These are phyloP conservation scores for Rhizoglyphus robini DNA, from an alignment of 1,140 invertebrate genomes.

Conservation along the genomic window DNA sequence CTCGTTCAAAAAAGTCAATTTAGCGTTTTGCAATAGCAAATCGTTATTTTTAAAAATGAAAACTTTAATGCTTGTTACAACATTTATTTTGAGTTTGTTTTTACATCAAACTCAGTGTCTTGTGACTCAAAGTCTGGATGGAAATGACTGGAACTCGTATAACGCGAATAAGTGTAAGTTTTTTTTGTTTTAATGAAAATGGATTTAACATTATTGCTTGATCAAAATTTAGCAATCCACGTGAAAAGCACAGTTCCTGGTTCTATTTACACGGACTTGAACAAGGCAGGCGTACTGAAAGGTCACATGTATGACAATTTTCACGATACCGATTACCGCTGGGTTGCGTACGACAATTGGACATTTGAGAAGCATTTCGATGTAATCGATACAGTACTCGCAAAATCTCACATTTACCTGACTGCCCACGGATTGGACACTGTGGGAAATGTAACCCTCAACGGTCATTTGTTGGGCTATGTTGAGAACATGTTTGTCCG, in stretches of 20 bases:
- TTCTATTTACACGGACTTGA: constrained; percentile 67
- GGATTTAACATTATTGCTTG: neutral
- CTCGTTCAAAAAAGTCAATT: too few relatives aligned
- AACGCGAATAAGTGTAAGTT: neutral
- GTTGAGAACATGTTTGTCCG: constrained; percentile 78
- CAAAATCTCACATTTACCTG: constrained; percentile 38
- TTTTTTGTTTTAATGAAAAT: neutral
- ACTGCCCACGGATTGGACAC: constrained; percentile 76
- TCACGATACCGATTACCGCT: constrained; percentile 67
- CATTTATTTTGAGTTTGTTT: too few relatives aligned
- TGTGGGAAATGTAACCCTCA: constrained; percentile 55
- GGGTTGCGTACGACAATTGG: constrained; percentile 65
- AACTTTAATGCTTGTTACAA: too few relatives aligned
- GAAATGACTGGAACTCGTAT: neutral
- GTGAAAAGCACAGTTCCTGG: constrained; percentile 50
- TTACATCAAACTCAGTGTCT: too few relatives aligned
- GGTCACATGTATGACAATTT: constrained; percentile 52
- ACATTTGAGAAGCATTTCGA: constrained; percentile 45
- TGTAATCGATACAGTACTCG: constrained; percentile 28
- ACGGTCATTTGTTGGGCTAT: constrained; percentile 48
- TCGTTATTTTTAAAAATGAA: too few relatives aligned
- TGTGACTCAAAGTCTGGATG: neutral
- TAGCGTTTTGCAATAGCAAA: too few relatives aligned
- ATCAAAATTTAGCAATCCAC: constrained; percentile 16
- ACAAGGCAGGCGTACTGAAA: constrained; percentile 42